phyloP scores from a whole-genome alignment of 2,888 invertebrate species.

The Nomada ruficornis region DNA sequence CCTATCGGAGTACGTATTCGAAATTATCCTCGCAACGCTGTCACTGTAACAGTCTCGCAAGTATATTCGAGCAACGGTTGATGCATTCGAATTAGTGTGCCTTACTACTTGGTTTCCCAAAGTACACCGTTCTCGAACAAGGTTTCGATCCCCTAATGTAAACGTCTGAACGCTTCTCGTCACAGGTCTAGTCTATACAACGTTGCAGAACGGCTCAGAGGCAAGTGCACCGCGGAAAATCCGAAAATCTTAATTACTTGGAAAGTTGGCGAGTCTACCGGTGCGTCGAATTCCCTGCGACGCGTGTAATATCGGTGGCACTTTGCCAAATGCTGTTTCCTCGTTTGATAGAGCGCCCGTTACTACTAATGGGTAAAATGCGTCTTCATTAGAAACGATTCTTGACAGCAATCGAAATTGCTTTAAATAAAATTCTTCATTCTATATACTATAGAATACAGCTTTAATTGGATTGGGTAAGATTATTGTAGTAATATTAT shows the following conservation, averaged over 20 bases:
- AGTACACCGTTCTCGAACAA: neutral
- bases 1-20: too few relatives aligned
- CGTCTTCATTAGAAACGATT: too few relatives aligned
- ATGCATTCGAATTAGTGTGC: neutral
- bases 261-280: constrained; percentile 12
- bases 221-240: constrained; percentile 2
- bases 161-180: neutral
- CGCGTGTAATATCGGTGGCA: constrained; percentile 37
- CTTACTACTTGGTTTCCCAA: neutral
- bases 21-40: neutral
- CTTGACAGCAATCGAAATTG: too few relatives aligned
- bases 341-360: constrained; percentile 18
- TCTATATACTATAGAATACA: too few relatives aligned
- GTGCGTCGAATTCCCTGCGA: constrained; percentile 25
- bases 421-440: too few relatives aligned
- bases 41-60: neutral
- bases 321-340: constrained; percentile 42
- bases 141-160: neutral
- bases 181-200: neutral
- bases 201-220: neutral
- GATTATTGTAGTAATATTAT: too few relatives aligned
- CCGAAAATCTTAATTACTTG: constrained; percentile 49
- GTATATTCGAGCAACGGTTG: neutral
- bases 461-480: too few relatives aligned
- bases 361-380: too few relatives aligned